Conservation (phyloP, 2,797 vertebrate genomes). For the Myotis daubentonii region DNA sequence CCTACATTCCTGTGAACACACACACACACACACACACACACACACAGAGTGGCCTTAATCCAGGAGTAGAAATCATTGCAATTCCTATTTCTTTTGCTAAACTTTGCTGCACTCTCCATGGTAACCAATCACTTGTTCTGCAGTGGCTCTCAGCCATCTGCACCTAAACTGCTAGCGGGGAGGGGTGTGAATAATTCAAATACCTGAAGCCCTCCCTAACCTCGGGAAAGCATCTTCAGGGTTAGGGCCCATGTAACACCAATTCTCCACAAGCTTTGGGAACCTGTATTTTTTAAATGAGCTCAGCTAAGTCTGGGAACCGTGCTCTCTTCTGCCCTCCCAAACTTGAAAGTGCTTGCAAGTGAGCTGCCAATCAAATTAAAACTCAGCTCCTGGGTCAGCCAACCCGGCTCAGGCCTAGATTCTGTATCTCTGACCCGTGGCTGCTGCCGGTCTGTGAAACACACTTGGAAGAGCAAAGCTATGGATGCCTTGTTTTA, state of each 20-base stretch:
- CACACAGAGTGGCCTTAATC: not conserved
- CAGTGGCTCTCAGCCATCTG: not conserved
- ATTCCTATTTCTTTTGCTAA: not conserved
- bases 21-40: no score
- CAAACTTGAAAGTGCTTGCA: not conserved
- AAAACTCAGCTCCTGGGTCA: not conserved
- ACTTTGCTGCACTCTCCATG: not conserved
- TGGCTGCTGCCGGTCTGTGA: accelerated
- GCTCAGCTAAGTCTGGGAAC: not conserved
- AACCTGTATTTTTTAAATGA: not conserved
- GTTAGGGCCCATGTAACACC: not conserved
- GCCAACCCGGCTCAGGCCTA: not conserved
- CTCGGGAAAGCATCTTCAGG: not conserved
- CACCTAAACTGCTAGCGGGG: not conserved
- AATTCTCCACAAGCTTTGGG: constrained; percentile 11
- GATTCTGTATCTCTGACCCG: not conserved
- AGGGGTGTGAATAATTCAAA: constrained; percentile 35
- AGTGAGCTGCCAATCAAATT: not conserved
- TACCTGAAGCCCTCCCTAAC: not conserved
- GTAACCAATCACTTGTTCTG: not conserved
- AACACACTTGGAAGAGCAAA: not conserved
- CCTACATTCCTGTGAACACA: accelerated
- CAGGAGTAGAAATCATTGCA: not conserved
- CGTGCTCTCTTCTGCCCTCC: not conserved
- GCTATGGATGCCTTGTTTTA: not conserved